These are phyloP conservation scores for Ibidorhyncha struthersii DNA, from an alignment of 2,113 vertebrate species.

Conservation along the genomic window DNA sequence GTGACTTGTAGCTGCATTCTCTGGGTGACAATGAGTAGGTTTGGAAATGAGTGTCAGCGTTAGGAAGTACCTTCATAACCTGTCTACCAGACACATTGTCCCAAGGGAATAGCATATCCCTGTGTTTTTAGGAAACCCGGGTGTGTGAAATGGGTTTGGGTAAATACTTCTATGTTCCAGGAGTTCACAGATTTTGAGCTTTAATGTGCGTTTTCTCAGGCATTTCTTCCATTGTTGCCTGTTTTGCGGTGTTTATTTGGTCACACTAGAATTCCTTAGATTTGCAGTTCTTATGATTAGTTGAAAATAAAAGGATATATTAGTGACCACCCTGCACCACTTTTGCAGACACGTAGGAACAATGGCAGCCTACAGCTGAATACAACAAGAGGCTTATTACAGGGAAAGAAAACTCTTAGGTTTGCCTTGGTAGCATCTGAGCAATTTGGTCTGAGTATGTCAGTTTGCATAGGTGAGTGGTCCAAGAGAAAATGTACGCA, in stretches of 20 bases:
- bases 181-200: neutral
- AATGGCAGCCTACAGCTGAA: neutral
- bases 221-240: neutral
- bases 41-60: neutral
- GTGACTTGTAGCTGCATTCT: neutral
- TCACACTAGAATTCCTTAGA: neutral
- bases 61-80: neutral
- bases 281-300: neutral
- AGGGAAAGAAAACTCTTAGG: neutral
- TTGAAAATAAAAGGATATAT: neutral
- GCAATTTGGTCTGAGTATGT: neutral
- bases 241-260: neutral
- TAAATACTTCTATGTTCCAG: neutral
- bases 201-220: neutral
- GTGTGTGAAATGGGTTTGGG: neutral
- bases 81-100: neutral
- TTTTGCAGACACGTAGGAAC: neutral
- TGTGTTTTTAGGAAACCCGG: neutral
- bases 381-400: neutral
- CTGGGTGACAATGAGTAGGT: neutral
- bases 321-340: neutral
- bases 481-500: neutral
- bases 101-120: neutral
- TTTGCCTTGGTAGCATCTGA: neutral
- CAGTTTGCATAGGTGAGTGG: neutral